phyloP scores from a whole-genome alignment of 1,140 invertebrate species.

The fruit fly (Drosophila melanogaster) region DNA sequence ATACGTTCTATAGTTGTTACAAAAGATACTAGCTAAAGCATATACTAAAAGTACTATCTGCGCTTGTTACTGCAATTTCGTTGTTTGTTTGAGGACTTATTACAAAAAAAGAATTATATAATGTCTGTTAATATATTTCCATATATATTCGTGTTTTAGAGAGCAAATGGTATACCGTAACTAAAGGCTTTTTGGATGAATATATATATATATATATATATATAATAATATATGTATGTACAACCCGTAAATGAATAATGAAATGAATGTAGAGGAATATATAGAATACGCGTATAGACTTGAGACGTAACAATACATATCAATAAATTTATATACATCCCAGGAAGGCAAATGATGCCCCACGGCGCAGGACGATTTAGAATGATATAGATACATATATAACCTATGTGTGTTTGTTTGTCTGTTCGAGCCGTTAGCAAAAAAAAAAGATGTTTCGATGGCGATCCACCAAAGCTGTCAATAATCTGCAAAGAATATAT shows the following conservation, averaged over 20 bases:
- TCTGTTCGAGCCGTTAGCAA: constrained; percentile 59
- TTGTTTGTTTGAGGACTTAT: constrained; percentile 44
- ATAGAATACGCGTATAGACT: constrained; percentile 67
- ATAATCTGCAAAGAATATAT: constrained; percentile 45
- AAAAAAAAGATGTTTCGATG: constrained; percentile 53
- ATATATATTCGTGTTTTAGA: constrained; percentile 45
- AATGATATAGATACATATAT: constrained; percentile 15
- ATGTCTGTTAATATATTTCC: constrained; percentile 42
- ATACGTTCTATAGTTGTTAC: constrained; percentile 31
- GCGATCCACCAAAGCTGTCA: constrained; percentile 35
- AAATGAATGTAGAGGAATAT: constrained; percentile 28
- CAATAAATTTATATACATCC: constrained; percentile 72
- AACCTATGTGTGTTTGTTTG: constrained; percentile 56
- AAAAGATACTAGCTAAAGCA: constrained; percentile 35
- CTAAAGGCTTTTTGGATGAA: constrained; percentile 58
- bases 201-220: constrained; percentile 47
- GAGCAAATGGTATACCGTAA: constrained; percentile 57
- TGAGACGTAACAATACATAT: constrained; percentile 82
- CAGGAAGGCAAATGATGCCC: constrained; percentile 6
- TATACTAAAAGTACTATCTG: constrained; percentile 16
- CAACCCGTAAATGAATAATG: constrained; percentile 22
- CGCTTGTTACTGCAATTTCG: constrained; percentile 63
- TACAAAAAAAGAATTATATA: constrained; percentile 17
- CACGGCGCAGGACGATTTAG: constrained; percentile 1
- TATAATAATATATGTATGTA: constrained; percentile 38